Conservation (phyloP, 2,113 vertebrate species). For the Heloderma charlesbogerti region DNA sequence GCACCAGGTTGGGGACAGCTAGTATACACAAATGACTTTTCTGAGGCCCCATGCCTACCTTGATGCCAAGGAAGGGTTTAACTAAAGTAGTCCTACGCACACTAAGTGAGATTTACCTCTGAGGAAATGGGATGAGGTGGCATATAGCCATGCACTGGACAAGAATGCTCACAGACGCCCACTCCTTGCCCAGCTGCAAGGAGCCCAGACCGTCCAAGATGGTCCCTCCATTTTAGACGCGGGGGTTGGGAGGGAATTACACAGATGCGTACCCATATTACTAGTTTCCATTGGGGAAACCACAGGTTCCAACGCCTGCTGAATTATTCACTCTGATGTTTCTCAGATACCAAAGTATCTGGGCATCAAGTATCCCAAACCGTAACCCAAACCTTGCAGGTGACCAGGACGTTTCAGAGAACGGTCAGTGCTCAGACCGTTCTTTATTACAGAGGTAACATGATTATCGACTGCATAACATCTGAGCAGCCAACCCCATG, state of each 20-base stretch:
- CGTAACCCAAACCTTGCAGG: slow-evolving; percentile 36
- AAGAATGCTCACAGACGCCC: no score
- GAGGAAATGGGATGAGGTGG: no score
- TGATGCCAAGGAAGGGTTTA: no score
- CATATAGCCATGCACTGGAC: no score
- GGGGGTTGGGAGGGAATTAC: background rate
- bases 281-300: slow-evolving; percentile 45
- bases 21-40: no score
- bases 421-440: background rate
- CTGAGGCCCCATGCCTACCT: no score
- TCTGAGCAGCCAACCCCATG: slow-evolving; percentile 10
- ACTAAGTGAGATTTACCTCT: no score
- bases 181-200: no score
- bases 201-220: no score
- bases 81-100: no score
- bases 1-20: no score
- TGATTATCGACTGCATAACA: background rate
- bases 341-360: slow-evolving; percentile 50
- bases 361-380: slow-evolving; percentile 56
- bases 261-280: background rate
- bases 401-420: background rate
- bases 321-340: slow-evolving; percentile 61
- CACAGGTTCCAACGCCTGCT: slow-evolving; percentile 1
- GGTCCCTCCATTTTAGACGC: background rate
- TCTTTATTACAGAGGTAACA: background rate